Conservation (phyloP, 2,888 invertebrate species). For the Aricia artaxerxes region DNA sequence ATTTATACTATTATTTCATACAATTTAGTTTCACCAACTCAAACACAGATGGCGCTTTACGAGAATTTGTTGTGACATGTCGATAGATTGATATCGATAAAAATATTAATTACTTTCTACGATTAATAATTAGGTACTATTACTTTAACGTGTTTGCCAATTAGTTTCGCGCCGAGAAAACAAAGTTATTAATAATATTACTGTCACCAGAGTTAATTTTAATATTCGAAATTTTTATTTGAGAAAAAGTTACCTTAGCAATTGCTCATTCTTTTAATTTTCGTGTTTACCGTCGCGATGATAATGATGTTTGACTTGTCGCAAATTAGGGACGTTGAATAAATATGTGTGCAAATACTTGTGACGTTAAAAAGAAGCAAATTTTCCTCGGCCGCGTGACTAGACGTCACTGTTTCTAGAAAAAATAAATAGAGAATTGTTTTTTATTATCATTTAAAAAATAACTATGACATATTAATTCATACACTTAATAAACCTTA, state of each 20-base stretch:
- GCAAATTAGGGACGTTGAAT: background rate
- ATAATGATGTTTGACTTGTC: constrained; percentile 1
- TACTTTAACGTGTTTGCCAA: background rate
- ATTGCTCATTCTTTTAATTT: background rate
- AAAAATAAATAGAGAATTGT: background rate
- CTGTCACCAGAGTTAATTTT: background rate
- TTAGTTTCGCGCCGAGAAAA: background rate
- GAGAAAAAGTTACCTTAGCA: background rate
- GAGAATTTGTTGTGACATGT: background rate
- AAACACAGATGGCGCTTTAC: background rate
- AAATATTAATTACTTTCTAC: background rate
- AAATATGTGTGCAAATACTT: background rate
- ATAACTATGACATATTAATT: background rate
- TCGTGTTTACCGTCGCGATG: background rate
- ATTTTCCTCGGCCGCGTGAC: background rate
- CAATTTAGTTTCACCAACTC: background rate
- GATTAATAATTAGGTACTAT: background rate
- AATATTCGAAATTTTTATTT: background rate
- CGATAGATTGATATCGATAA: constrained; percentile 6
- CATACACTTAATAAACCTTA: background rate
- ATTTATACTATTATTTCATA: background rate
- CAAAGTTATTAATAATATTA: constrained; percentile 4
- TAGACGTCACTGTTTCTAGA: background rate
- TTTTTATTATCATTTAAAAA: too few relatives aligned
- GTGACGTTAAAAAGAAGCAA: background rate